phyloP scores from a whole-genome alignment of 53 echinoderm and acorn worm species.

The Astropecten irregularis region DNA sequence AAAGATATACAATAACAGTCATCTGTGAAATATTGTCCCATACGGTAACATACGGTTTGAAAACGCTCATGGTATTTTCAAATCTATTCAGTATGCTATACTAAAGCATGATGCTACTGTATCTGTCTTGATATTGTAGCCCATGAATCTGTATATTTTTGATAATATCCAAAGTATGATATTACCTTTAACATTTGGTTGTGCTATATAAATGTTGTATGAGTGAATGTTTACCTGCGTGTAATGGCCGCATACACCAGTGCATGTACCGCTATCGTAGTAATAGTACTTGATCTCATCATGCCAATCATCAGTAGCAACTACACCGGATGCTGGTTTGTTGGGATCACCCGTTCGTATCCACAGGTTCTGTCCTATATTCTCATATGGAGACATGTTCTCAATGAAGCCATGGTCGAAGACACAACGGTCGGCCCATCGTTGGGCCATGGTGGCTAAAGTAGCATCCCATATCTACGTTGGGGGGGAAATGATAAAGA shows the following conservation, averaged over 20 bases:
- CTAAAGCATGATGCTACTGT: no score
- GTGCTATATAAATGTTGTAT: no score
- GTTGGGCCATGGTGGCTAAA: constrained; percentile 65
- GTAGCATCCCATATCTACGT: constrained; percentile 71
- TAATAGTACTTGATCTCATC: constrained; percentile 60
- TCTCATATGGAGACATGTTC: constrained; percentile 54
- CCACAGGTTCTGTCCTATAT: constrained; percentile 72
- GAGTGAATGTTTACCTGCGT: constrained; percentile 65
- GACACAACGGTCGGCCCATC: constrained; percentile 61
- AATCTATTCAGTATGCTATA: no score
- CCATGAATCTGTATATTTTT: no score
- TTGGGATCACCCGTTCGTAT: constrained; percentile 43
- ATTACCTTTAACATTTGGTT: no score
- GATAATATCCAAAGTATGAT: no score
- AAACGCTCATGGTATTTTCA: no score
- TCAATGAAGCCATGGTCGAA: constrained; percentile 60
- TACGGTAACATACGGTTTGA: no score
- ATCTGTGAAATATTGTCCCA: no score
- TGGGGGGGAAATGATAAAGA: no score
- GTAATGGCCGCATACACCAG: constrained; percentile 71
- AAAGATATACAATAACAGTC: no score
- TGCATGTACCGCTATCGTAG: constrained; percentile 44
- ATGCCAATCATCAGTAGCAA: constrained; percentile 64
- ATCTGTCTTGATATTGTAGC: no score
- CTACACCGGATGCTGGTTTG: constrained; percentile 50